phyloP scores from a whole-genome alignment of 2,888 invertebrate genomes.

The Netelia melanura region DNA sequence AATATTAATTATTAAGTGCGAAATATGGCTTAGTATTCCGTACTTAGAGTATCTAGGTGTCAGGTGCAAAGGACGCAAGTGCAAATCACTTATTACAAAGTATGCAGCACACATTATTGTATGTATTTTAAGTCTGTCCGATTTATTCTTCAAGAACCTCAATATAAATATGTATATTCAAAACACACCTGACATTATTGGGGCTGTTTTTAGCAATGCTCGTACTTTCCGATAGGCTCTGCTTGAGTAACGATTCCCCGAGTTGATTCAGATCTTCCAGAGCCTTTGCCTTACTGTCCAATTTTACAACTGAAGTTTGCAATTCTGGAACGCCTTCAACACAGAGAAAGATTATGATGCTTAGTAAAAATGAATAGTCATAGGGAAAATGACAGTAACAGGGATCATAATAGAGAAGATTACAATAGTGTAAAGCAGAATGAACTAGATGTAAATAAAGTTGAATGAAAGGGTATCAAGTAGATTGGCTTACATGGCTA shows the following conservation, averaged over 20 bases:
- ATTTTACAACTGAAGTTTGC: slow-evolving; percentile 72
- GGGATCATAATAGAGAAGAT: neutral
- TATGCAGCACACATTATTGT: too few relatives aligned
- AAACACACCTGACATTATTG: slow-evolving; percentile 83
- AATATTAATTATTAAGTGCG: too few relatives aligned
- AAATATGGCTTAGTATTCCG: too few relatives aligned
- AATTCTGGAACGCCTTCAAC: slow-evolving; percentile 58
- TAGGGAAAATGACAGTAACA: neutral
- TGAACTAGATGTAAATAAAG: neutral
- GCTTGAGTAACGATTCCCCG: slow-evolving; percentile 92
- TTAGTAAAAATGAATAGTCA: neutral
- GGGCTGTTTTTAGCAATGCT: slow-evolving; percentile 80
- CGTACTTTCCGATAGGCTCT: slow-evolving; percentile 86
- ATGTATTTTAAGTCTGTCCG: too few relatives aligned
- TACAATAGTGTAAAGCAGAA: neutral
- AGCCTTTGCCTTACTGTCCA: slow-evolving; percentile 86
- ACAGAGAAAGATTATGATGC: neutral
- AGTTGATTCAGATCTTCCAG: slow-evolving; percentile 92
- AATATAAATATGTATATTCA: neutral
- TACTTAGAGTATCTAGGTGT: too few relatives aligned
- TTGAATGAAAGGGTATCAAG: too few relatives aligned
- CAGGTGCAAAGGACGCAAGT: too few relatives aligned
- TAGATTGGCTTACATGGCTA: too few relatives aligned
- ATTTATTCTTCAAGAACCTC: neutral
- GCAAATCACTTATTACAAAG: too few relatives aligned